Percentiles rank a stretch among this genome's conserved stretches.
phyloP scores from a whole-genome alignment of 2,888 invertebrate genomes.

The Seira sanloemensis region DNA sequence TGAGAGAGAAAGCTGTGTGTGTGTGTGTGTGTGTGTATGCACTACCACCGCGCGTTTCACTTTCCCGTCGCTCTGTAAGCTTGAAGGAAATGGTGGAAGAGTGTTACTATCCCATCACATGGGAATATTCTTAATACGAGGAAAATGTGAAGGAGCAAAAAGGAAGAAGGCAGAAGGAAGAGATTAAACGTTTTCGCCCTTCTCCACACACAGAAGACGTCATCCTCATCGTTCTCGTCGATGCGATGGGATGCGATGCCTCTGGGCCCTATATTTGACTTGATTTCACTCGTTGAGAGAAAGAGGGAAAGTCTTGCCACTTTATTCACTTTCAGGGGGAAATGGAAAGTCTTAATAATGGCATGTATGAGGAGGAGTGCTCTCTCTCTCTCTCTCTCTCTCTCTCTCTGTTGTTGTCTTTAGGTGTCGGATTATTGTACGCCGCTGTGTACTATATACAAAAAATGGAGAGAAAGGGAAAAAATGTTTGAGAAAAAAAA shows the following conservation, averaged over 20 bases:
- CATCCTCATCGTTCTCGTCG: constrained; percentile 9
- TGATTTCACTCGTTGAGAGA: too few species aligned
- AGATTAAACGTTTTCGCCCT: constrained; percentile 42
- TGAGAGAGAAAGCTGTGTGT: background rate
- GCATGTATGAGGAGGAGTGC: background rate
- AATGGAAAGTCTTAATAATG: background rate
- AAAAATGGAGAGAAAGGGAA: background rate
- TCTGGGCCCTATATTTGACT: constrained; percentile 59
- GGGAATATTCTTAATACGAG: background rate
- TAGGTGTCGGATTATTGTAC: background rate
- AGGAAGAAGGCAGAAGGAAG: constrained; percentile 27
- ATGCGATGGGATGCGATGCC: constrained; percentile 48
- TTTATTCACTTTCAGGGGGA: constrained; percentile 25
- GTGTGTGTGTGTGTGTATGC: background rate
- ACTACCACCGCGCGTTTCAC: background rate
- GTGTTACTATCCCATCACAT: background rate
- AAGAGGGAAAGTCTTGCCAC: constrained; percentile 46
- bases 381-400: background rate
- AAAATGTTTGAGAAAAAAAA: constrained; percentile 29
- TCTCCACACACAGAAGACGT: background rate
- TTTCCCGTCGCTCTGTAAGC: background rate
- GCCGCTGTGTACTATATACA: background rate
- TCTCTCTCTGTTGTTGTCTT: background rate
- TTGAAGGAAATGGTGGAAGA: background rate
- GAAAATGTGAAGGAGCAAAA: background rate